Percentiles rank a stretch among this genome's conserved stretches.
phyloP scores from a whole-genome alignment of 1,140 invertebrate species.

The Drosophila ohnishii region DNA sequence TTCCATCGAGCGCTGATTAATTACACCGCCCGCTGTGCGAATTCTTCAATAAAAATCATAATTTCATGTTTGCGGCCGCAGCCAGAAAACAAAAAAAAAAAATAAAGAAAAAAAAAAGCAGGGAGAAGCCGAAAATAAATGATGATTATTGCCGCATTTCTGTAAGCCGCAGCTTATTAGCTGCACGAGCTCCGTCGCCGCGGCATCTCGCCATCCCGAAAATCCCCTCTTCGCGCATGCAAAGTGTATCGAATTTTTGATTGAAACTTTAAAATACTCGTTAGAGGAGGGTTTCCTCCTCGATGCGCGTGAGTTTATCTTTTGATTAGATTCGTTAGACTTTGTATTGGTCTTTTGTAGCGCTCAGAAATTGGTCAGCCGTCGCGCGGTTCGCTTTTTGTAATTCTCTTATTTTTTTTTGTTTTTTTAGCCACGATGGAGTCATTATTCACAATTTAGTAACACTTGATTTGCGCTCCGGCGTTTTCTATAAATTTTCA shows the following conservation, averaged over 20 bases:
- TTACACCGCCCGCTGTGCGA: conserved; percentile 80
- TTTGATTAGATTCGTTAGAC: conserved; percentile 82
- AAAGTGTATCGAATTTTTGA: conserved; percentile 80
- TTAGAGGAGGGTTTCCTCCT: conserved; percentile 68
- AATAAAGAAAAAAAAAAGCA: conserved; percentile 2
- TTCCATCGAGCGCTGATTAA: conserved; percentile 71
- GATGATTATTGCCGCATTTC: conserved; percentile 81
- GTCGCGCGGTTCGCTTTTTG: conserved; percentile 5
- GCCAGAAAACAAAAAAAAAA: conserved; percentile 38
- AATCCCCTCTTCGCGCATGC: conserved; percentile 30
- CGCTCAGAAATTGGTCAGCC: conserved; percentile 56
- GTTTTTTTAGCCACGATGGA: conserved; percentile 46
- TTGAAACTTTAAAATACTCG: conserved; percentile 81
- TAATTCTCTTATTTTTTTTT: neutral
- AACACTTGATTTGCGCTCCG: conserved; percentile 79
- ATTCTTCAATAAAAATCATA: conserved; percentile 82
- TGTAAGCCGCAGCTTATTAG: conserved; percentile 79
- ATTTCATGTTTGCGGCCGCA: conserved; percentile 72
- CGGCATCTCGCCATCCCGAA: conserved; percentile 24
- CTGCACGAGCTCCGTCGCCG: conserved; percentile 60
- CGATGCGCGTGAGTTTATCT: conserved; percentile 77
- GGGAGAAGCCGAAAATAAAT: conserved; percentile 57
- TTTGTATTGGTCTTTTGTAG: conserved; percentile 77
- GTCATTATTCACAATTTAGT: conserved; percentile 82
- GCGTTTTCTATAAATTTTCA: conserved; percentile 74